These are phyloP conservation scores for Andrena haemorrhoa DNA, from an alignment of 2,888 invertebrate genomes.

Conservation along the genomic window DNA sequence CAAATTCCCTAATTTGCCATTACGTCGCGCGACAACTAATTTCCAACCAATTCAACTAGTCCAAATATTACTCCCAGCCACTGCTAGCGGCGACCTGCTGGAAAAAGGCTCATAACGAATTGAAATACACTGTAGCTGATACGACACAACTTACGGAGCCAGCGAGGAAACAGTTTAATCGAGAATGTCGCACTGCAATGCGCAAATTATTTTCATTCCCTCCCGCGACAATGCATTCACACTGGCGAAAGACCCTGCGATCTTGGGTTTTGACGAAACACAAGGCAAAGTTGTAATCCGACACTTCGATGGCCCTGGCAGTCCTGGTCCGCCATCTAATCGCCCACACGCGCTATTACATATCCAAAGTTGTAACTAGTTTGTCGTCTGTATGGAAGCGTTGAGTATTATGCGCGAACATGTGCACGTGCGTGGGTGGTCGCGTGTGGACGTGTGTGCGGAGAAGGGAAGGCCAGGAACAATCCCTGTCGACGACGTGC, in stretches of 20 bases:
- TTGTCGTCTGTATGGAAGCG: conserved; percentile 58
- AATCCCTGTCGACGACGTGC: conserved; percentile 73
- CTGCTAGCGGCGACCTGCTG: conserved; percentile 6
- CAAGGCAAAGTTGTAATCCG: conserved; percentile 60
- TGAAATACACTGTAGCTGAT: not conserved
- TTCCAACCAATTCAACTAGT: conserved; percentile 59
- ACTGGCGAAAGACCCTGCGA: too few relatives aligned
- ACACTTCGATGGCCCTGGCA: conserved; percentile 67
- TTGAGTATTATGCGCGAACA: conserved; percentile 51
- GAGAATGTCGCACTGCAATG: not conserved
- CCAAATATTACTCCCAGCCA: conserved; percentile 30
- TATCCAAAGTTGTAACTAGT: conserved; percentile 79
- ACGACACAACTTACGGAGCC: not conserved
- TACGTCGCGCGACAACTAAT: conserved; percentile 51
- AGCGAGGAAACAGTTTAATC: not conserved
- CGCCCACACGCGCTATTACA: conserved; percentile 76
- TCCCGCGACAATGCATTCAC: not conserved
- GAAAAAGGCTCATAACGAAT: conserved; percentile 16
- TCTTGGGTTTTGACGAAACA: conserved; percentile 52
- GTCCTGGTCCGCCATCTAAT: conserved; percentile 73
- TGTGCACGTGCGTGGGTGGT: conserved; percentile 47
- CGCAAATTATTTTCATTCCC: not conserved
- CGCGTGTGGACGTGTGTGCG: conserved; percentile 19
- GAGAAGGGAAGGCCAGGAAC: conserved; percentile 64
- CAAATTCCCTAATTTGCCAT: conserved; percentile 57